phyloP scores from a whole-genome alignment of 2,113 vertebrate genomes.

The Casuarius casuarius region DNA sequence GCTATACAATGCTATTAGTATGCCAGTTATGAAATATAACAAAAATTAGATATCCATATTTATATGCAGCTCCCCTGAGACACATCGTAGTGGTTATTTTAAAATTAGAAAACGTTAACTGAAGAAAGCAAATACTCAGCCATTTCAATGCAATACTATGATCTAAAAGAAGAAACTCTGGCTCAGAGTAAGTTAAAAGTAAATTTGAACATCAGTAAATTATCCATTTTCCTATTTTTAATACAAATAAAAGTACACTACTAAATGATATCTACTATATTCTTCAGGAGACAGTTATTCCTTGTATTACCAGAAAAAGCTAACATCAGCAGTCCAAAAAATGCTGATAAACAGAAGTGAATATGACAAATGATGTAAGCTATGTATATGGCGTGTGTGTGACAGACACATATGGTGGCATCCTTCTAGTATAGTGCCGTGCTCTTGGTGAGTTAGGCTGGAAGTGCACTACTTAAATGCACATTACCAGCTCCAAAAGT shows the following conservation, averaged over 20 bases:
- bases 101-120: not conserved
- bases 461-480: not conserved
- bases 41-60: slow-evolving; percentile 48
- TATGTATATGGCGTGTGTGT: not conserved
- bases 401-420: not conserved
- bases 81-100: slow-evolving; percentile 35
- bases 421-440: not conserved
- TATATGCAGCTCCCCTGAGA: slow-evolving; percentile 40
- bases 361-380: not conserved
- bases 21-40: not conserved
- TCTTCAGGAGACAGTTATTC: slow-evolving; percentile 4
- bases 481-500: not conserved
- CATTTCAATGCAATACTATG: not conserved
- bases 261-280: not conserved
- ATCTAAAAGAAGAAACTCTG: not conserved
- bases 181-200: not conserved
- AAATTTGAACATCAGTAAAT: not conserved
- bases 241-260: not conserved
- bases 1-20: not conserved
- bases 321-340: slow-evolving; percentile 61
- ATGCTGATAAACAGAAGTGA: slow-evolving; percentile 54
- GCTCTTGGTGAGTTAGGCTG: not conserved
- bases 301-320: slow-evolving; percentile 30
- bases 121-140: slow-evolving; percentile 22
- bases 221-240: not conserved